These are phyloP conservation scores for Phycodurus eques DNA, from an alignment of 2,113 vertebrate genomes.

Conservation along the genomic window DNA sequence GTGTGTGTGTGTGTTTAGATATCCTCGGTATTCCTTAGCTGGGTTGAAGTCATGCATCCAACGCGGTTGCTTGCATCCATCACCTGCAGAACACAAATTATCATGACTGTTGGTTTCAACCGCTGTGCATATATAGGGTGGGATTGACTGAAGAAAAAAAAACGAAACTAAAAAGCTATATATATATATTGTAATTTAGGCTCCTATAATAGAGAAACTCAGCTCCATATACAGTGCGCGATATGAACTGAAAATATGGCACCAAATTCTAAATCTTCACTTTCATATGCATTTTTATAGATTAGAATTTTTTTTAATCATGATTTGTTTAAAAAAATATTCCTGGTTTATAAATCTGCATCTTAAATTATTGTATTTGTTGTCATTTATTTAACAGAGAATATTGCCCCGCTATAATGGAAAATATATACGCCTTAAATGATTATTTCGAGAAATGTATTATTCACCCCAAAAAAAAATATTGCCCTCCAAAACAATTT, in stretches of 20 bases:
- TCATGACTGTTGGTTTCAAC: not conserved
- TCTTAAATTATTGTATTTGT: not conserved
- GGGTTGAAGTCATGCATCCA: conserved; percentile 36
- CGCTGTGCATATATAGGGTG: not conserved
- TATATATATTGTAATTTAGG: no score
- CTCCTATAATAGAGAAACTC: no score
- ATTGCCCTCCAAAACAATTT: not conserved
- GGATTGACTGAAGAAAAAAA: not conserved
- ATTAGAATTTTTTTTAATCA: no score
- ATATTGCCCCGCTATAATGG: not conserved
- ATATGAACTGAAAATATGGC: not conserved
- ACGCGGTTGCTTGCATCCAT: conserved; percentile 44
- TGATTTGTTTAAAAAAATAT: no score
- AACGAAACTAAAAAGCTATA: no score
- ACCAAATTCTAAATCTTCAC: not conserved
- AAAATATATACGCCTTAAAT: no score
- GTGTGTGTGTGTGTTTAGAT: conserved; percentile 7
- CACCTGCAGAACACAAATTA: conserved; percentile 36
- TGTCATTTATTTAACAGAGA: not conserved
- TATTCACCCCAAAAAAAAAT: not conserved
- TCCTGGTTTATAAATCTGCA: not conserved
- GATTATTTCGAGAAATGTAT: no score
- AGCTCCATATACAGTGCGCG: not conserved
- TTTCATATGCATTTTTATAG: no score
- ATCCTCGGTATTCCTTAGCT: conserved; percentile 42